Evolutionary conservation across 2,888 invertebrate genomes (phyloP).

Genomic region (Drosophila meridionalis): DNA sequence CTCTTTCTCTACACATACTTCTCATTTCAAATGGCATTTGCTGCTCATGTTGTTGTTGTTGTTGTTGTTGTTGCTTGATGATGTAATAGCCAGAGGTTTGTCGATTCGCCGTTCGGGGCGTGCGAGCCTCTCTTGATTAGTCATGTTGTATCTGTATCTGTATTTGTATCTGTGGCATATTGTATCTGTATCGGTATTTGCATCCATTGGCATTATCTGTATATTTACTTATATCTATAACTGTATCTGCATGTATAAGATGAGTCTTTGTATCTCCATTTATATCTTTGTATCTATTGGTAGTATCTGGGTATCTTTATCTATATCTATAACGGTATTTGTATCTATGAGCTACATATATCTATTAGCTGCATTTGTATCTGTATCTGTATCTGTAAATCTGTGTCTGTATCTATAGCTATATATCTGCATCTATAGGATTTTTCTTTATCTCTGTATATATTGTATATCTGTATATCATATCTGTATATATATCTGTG

Average conservation of each 20-base stretch:
- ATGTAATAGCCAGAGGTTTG: slow-evolving; percentile 46
- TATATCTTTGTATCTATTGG: not conserved
- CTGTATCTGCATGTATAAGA: not conserved
- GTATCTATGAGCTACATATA: not conserved
- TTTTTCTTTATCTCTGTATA: too few relatives aligned
- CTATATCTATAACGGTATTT: not conserved
- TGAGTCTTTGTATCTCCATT: not conserved
- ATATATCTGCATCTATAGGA: not conserved
- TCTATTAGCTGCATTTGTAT: not conserved
- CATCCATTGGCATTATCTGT: not conserved
- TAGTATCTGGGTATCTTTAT: not conserved
- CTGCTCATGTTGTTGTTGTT: not conserved
- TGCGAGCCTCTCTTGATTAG: slow-evolving; percentile 36
- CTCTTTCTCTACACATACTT: not conserved
- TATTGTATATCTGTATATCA: not conserved
- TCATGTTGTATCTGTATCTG: slow-evolving; percentile 47
- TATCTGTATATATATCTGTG: not conserved
- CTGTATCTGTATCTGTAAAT: not conserved
- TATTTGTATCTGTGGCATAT: slow-evolving; percentile 26
- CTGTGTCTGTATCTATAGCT: not conserved
- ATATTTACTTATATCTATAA: not conserved
- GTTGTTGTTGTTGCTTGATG: slow-evolving; percentile 28
- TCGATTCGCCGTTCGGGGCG: slow-evolving; percentile 33
- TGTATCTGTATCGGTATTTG: not conserved
- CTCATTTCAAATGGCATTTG: slow-evolving; percentile 5